These are phyloP conservation scores for Melanotaenia maccullochi DNA, from an alignment of 2,797 vertebrate genomes.

Conservation along the genomic window DNA sequence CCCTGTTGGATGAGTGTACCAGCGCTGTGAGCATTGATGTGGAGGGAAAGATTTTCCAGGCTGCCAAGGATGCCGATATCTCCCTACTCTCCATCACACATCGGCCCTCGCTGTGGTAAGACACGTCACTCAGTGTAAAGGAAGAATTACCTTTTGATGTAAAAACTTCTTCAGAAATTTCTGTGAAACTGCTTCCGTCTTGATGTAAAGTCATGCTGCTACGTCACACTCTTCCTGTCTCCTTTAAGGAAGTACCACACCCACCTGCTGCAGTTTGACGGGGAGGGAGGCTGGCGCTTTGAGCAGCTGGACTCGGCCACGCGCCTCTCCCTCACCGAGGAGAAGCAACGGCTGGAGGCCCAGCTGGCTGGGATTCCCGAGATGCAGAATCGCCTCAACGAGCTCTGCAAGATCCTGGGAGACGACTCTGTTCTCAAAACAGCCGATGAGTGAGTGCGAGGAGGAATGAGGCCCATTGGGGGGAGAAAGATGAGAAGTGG, in stretches of 20 bases:
- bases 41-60: conserved; percentile 98
- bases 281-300: conserved; percentile 96
- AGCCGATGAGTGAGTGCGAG: conserved; percentile 62
- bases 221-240: neutral
- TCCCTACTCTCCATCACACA: conserved; percentile 98
- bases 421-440: conserved; percentile 98
- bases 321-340: conserved; percentile 93
- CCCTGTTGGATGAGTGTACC: conserved; percentile 95
- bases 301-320: conserved; percentile 96
- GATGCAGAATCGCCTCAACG: conserved; percentile 96
- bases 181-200: neutral
- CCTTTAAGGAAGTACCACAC: conserved; percentile 96
- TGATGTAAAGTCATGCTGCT: too few relatives aligned
- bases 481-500: neutral
- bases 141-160: neutral
- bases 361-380: conserved; percentile 96
- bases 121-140: neutral
- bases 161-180: too few relatives aligned
- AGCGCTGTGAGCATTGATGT: conserved; percentile 99
- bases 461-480: conserved; percentile 4
- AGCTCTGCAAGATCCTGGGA: conserved; percentile 96
- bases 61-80: conserved; percentile 93
- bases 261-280: conserved; percentile 97
- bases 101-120: conserved; percentile 97
- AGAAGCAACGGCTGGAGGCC: conserved; percentile 95